Evolutionary conservation across 2,113 vertebrate species (phyloP), one percentile per base, ranked within the genome.

Genomic region (Sisor rabdophorus): DNA sequence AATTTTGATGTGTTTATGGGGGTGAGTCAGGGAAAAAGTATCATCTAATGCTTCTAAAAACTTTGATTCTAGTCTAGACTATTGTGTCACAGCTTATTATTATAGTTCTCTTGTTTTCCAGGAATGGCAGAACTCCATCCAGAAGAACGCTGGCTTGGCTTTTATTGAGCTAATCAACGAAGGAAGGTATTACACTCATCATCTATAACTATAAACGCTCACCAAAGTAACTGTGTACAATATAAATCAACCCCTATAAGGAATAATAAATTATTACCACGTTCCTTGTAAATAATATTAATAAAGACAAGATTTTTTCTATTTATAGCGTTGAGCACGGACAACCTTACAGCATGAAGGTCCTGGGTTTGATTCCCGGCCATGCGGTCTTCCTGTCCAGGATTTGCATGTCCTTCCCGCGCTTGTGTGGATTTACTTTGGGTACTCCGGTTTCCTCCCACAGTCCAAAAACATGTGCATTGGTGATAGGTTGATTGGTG

Each of bases 71-170:
- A n/a, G 24, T 67, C n/a, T 36, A 15, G 5, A 64, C 19, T 44
- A 17, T 65, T 50, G 0, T 17, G 4, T 50, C 65, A 68, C 47
- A 50, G 0, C 16, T 19, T 8, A 67, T 28, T 19, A 50, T 17
- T 17, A 13, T 7, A 0, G n/a, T 69, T 15, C 12, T 69, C 9
- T 89, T 82, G 91, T 63, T 87, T 90, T 92, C 87, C 87, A 98
- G 97, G 96, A 99, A 86, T 98, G 96, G 97, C 96, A 99, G 87
- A 98, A 99, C 89, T 99, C 97, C 53, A 99, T 99, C 87, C 97
- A 99, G 91, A 98, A 98, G 93, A 98, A 98, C 77, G 96, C 96
- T 80, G 96, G 96, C 80, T 92, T 98, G 85, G 96, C 97, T 65
- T 99, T 99, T 87, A 98, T 99, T 84, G 96, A 98, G 85, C 94